Base-by-base conservation (phyloP, 2,797 vertebrate genomes). In the Periophthalmus magnuspinnatus region DNA sequence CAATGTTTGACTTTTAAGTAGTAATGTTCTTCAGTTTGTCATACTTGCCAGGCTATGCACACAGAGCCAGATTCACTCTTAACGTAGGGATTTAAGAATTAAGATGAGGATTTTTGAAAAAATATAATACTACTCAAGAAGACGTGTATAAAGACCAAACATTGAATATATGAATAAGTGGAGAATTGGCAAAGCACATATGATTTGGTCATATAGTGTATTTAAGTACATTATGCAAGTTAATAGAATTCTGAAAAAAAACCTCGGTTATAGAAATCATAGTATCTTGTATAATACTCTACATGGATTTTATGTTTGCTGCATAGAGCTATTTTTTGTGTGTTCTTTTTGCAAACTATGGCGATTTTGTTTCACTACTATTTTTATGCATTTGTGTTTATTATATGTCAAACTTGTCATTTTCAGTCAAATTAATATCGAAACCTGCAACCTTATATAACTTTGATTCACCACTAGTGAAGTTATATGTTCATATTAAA, bases 41-140 rank as follows among this genome's bases (percentile, higher is more conserved):
- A 77, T 81, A 83, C 71, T 83, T 86, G 72, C 74, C 80, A 73
- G 76, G 74, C 84, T 82, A 79, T 75, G 80, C 84, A 86, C 79
- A 89, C 83, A 86, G 67, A 52, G 56, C 67, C 85, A 84, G 72
- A 79, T 81, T 85, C 79, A 84, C 79, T 82, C 72, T 28, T 85
- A 84, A 86, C 86, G 81, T 79, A 85, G 76, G 84, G 88, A 83
- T 90, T 89, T 88, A 84, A 76, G 82, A 88, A 86, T 88, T 91
- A 89, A 87, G 87, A 84, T 1, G 72, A 63, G 85, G 84, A 82
- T 88, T 90, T 89, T 64, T 76, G 72, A 86, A 84, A 85, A 89
- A 90, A 90, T 81, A 88, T 82, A 88, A 90, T 81, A 84, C 83
- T 85, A 82, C 75, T 81, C 78, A 70, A 72, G 81, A 70, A 82